Evolutionary conservation across 2,888 invertebrate species (phyloP).

Genomic region (Coleophora deauratella): DNA sequence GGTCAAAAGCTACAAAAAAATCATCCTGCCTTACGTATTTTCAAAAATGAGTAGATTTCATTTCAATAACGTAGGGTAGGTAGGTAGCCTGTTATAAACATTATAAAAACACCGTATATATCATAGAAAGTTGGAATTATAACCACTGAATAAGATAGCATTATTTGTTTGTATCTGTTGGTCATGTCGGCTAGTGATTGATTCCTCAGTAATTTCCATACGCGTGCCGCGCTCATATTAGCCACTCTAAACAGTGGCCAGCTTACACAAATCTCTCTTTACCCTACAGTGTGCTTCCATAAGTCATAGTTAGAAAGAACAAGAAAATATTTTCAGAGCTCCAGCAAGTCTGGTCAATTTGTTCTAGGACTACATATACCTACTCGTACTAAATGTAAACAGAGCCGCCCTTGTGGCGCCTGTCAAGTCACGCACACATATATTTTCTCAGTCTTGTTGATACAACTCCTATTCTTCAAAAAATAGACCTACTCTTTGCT

Average conservation of each 20-base stretch:
- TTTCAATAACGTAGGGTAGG: too few species aligned
- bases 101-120: too few species aligned
- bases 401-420: conserved; percentile 66
- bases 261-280: conserved; percentile 23
- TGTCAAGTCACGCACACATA: conserved; percentile 70
- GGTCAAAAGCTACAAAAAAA: too few species aligned
- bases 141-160: conserved; percentile 49
- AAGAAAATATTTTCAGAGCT: conserved; percentile 28
- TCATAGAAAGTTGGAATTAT: conserved; percentile 11
- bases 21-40: too few species aligned
- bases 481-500: too few species aligned
- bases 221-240: conserved; percentile 69
- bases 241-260: conserved; percentile 59
- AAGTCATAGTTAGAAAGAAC: conserved; percentile 2
- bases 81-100: too few species aligned
- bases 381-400: conserved; percentile 51
- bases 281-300: conserved; percentile 15
- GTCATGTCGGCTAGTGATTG: conserved; percentile 64
- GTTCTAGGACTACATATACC: conserved; percentile 61
- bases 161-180: conserved; percentile 59
- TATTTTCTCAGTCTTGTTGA: conserved; percentile 52
- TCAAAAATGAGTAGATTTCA: too few species aligned
- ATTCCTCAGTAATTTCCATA: conserved; percentile 71
- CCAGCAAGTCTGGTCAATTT: conserved; percentile 37
- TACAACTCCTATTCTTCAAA: too few species aligned